Evolutionary conservation across 1,140 invertebrate species (phyloP).

Genomic region (Eurosta solidaginis): DNA sequence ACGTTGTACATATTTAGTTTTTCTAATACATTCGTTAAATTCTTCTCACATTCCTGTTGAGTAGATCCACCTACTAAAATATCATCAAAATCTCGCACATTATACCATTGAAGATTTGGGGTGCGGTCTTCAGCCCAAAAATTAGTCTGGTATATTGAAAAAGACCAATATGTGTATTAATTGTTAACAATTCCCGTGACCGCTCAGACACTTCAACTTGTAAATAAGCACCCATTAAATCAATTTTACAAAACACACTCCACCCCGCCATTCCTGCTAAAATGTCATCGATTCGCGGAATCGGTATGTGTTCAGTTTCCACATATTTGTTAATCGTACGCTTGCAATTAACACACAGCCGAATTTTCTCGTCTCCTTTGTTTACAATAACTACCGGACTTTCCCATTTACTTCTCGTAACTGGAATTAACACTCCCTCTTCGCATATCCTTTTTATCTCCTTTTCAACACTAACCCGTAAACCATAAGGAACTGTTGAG

Average conservation of each 20-base stretch:
- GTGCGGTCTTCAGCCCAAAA: slow-evolving; percentile 49
- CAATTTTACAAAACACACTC: slow-evolving; percentile 50
- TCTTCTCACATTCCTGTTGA: slow-evolving; percentile 36
- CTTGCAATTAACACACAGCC: slow-evolving; percentile 62
- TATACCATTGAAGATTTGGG: slow-evolving; percentile 49
- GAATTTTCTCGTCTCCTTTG: slow-evolving; percentile 56
- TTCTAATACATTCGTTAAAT: not conserved
- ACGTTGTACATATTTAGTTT: not conserved
- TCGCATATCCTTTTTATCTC: slow-evolving; percentile 41
- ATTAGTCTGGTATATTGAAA: slow-evolving; percentile 50
- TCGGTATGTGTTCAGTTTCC: slow-evolving; percentile 46
- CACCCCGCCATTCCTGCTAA: slow-evolving; percentile 49
- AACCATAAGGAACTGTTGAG: slow-evolving; percentile 41
- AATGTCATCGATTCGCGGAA: slow-evolving; percentile 51
- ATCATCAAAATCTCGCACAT: slow-evolving; percentile 54
- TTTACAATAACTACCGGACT: slow-evolving; percentile 58
- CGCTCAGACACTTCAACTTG: slow-evolving; percentile 53
- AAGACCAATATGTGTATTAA: slow-evolving; percentile 55
- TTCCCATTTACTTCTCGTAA: slow-evolving; percentile 44
- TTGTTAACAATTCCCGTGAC: slow-evolving; percentile 47
- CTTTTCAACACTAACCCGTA: slow-evolving; percentile 40
- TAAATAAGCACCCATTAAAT: slow-evolving; percentile 57
- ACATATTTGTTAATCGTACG: slow-evolving; percentile 53
- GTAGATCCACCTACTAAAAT: slow-evolving; percentile 44
- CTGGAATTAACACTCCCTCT: slow-evolving; percentile 35